Evolutionary conservation across 2,888 invertebrate genomes (phyloP).

Genomic region (Sesamia inferens): DNA sequence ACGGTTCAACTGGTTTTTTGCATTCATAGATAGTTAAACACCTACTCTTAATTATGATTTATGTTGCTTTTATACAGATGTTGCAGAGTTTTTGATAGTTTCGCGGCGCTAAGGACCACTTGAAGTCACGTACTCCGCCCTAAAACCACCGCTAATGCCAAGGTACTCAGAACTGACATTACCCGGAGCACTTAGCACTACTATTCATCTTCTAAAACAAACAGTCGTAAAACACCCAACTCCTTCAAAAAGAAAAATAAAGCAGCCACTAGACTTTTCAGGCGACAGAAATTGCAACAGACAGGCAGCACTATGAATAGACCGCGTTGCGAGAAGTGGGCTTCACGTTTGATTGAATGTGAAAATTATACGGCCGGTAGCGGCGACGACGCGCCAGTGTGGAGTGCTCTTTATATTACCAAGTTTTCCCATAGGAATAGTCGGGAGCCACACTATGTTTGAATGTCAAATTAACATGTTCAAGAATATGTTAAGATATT

Average conservation of each 20-base stretch:
- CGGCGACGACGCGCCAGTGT: constrained; percentile 62
- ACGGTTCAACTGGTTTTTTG: no score
- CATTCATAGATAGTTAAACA: no score
- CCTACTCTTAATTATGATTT: constrained; percentile 9
- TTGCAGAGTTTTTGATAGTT: constrained; percentile 32
- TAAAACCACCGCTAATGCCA: constrained; percentile 20
- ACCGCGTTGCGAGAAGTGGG: constrained; percentile 70
- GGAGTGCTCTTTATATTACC: constrained; percentile 60
- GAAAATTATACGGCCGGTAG: constrained; percentile 78
- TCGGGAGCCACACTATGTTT: constrained; percentile 54
- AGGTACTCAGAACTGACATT: constrained; percentile 30
- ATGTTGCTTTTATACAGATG: constrained; percentile 15
- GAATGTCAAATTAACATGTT: constrained; percentile 62
- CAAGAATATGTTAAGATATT: constrained; percentile 50
- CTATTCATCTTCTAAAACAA: constrained; percentile 51
- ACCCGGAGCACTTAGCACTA: constrained; percentile 31
- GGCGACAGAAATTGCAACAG: constrained; percentile 49
- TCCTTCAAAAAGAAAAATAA: constrained; percentile 47
- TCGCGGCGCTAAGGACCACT: constrained; percentile 44
- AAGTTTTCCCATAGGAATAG: constrained; percentile 66
- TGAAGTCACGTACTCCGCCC: constrained; percentile 29
- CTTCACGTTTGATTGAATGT: constrained; percentile 81
- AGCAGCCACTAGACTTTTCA: constrained; percentile 46
- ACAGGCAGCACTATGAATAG: constrained; percentile 73
- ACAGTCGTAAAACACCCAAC: constrained; percentile 47